Evolutionary conservation across 2,113 vertebrate genomes (phyloP).

Genomic region (Ammospiza caudacuta): DNA sequence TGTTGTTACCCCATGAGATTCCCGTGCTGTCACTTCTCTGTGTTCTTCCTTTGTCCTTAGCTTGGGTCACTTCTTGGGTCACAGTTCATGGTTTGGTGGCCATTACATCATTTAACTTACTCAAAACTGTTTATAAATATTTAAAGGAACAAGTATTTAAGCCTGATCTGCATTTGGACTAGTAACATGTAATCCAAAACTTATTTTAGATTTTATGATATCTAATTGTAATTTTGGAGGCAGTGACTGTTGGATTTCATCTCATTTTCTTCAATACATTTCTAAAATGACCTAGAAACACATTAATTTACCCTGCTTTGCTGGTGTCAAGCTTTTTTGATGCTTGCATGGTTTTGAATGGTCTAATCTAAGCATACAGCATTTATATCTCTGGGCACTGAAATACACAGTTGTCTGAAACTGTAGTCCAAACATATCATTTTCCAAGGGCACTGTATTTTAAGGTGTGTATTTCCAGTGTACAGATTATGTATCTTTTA

Average conservation of each 20-base stretch:
- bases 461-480: not conserved
- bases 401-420: not conserved
- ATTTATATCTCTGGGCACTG: not conserved
- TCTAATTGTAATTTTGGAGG: not conserved
- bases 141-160: not conserved
- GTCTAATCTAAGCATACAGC: not conserved
- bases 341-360: not conserved
- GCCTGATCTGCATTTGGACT: not conserved
- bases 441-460: not conserved
- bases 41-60: not conserved
- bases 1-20: not conserved
- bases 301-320: not conserved
- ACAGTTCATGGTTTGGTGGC: not conserved
- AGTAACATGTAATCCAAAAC: not conserved
- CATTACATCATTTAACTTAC: not conserved
- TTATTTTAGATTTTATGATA: not conserved
- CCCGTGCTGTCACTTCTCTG: not conserved
- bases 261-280: not conserved
- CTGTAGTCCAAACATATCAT: not conserved
- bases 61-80: not conserved
- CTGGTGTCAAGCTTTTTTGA: accelerated
- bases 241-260: not conserved
- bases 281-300: not conserved
- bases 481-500: not conserved
- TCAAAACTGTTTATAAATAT: not conserved